phyloP scores from a whole-genome alignment of 2,113 vertebrate species.

The Sturnira hondurensis region DNA sequence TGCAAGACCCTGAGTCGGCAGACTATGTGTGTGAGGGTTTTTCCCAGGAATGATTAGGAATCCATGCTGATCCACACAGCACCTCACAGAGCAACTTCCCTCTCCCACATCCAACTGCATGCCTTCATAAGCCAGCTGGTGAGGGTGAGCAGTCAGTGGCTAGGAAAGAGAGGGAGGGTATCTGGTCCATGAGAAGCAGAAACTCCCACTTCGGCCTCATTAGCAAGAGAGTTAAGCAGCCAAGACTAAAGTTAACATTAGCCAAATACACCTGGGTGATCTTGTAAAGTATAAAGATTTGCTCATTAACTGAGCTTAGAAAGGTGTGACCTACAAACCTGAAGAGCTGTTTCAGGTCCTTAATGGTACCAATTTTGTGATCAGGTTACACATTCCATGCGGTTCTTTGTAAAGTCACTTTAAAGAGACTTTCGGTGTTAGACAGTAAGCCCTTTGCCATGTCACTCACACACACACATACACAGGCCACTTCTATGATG shows the following conservation, averaged over 20 bases:
- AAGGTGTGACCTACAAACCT: conserved; percentile 33
- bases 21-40: background rate
- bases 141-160: background rate
- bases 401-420: background rate
- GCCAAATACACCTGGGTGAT: conserved; percentile 50
- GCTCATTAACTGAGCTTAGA: conserved; percentile 31
- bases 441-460: background rate
- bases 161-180: background rate
- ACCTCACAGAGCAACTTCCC: background rate
- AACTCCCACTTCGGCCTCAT: conserved; percentile 50
- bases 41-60: background rate
- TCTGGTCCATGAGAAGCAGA: background rate
- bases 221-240: conserved; percentile 31
- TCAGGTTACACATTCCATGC: conserved; percentile 32
- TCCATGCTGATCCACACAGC: background rate
- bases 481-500: background rate
- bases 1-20: background rate
- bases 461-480: fast-evolving
- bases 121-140: conserved; percentile 18
- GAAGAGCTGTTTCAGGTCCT: conserved; percentile 25
- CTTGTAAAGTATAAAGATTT: conserved; percentile 41
- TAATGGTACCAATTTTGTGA: background rate
- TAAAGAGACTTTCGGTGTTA: background rate
- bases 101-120: background rate
- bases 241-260: conserved; percentile 24